phyloP scores from a whole-genome alignment of 2,888 invertebrate genomes.

The Hydropsyche betteni region DNA sequence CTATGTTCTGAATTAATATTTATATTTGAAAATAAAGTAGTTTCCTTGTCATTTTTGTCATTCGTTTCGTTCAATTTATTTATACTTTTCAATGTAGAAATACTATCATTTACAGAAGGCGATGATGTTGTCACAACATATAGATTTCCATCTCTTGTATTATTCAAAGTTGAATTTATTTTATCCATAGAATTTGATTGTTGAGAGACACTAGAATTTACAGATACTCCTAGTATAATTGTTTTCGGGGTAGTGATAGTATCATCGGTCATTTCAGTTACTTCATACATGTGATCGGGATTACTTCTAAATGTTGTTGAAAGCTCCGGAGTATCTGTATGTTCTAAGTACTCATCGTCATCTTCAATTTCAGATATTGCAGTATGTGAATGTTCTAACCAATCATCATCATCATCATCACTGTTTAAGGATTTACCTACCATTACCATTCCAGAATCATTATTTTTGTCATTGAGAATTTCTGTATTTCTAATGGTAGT shows the following conservation, averaged over 20 bases:
- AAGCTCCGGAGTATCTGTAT: neutral
- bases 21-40: neutral
- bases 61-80: neutral
- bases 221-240: constrained; percentile 34
- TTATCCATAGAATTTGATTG: constrained; percentile 17
- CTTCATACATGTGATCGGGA: constrained; percentile 47
- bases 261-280: constrained; percentile 47
- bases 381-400: constrained; percentile 37
- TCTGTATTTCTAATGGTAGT: neutral
- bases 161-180: neutral
- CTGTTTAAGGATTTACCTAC: neutral
- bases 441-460: constrained; percentile 24
- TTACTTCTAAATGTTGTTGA: constrained; percentile 5
- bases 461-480: constrained; percentile 14
- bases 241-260: constrained; percentile 41
- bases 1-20: neutral
- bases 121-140: constrained; percentile 39
- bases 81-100: constrained; percentile 15
- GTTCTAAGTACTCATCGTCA: constrained; percentile 36
- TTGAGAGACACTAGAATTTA: constrained; percentile 31
- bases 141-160: constrained; percentile 39
- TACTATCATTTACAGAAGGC: constrained; percentile 36
- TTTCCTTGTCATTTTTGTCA: neutral
- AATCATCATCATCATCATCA: constrained; percentile 44
- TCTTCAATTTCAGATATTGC: neutral